Conservation (phyloP, 2,113 vertebrate genomes). For the Myotis yumanensis region DNA sequence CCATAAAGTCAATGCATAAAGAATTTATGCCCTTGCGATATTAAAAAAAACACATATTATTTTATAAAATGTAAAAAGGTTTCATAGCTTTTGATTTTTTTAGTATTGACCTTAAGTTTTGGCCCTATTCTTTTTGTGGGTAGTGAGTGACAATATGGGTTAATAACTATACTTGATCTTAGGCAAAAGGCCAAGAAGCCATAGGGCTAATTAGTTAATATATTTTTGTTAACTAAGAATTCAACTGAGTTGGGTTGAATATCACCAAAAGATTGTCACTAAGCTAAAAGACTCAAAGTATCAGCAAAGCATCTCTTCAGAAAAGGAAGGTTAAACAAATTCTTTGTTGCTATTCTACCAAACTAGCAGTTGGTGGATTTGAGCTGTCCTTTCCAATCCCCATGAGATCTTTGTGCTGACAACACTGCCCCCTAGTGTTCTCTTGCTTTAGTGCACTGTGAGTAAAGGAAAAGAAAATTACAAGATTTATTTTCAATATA, state of each 20-base stretch:
- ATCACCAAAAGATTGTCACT: not conserved
- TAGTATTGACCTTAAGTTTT: not conserved
- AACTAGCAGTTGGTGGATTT: fast-evolving
- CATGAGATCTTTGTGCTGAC: not conserved
- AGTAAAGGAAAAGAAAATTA: not conserved
- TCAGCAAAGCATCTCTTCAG: not conserved
- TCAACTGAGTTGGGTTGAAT: not conserved
- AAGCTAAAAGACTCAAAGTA: not conserved
- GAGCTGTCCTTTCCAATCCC: not conserved
- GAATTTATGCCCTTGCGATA: not conserved
- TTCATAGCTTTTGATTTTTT: not conserved
- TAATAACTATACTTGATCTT: not conserved
- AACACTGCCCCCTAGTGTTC: slow-evolving; percentile 69
- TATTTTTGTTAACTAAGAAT: not conserved
- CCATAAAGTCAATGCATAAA: not conserved
- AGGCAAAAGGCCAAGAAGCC: not conserved
- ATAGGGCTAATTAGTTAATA: not conserved
- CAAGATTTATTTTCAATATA: not conserved
- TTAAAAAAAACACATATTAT: not conserved
- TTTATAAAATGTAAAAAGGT: not conserved
- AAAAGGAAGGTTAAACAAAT: not conserved
- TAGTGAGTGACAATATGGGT: not conserved
- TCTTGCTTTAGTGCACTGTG: not conserved
- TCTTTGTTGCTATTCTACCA: not conserved
- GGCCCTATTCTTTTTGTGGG: not conserved